Conservation (phyloP, 2,888 invertebrate genomes). For the Drepana falcataria region DNA sequence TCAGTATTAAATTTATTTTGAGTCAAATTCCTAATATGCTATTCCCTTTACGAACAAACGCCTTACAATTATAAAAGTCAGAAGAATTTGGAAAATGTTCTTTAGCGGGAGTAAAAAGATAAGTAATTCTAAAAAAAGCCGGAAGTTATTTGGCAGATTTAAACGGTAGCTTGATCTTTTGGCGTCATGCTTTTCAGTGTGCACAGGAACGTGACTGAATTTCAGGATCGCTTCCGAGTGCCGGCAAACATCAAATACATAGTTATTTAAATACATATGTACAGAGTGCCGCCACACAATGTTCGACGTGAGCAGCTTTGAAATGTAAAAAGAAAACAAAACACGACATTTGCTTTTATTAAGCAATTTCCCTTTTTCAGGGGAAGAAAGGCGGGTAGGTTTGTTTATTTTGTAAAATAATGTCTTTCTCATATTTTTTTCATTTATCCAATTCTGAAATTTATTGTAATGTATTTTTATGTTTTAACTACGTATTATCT, state of each 20-base stretch:
- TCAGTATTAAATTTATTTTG: constrained; percentile 1
- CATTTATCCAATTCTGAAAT: too few relatives aligned
- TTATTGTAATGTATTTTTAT: too few relatives aligned
- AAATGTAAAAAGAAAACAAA: too few relatives aligned
- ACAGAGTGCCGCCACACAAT: not conserved
- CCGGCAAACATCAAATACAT: not conserved
- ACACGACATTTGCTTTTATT: too few relatives aligned
- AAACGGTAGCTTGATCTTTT: not conserved
- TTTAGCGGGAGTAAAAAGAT: not conserved
- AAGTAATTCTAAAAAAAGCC: not conserved
- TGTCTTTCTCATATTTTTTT: too few relatives aligned
- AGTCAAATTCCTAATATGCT: not conserved
- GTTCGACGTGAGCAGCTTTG: too few relatives aligned
- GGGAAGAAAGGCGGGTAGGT: too few relatives aligned
- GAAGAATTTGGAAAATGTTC: not conserved
- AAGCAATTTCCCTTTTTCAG: too few relatives aligned
- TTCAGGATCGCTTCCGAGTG: not conserved
- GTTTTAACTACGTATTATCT: too few relatives aligned
- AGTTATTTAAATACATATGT: not conserved
- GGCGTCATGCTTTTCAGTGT: constrained; percentile 1
- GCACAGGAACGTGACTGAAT: not conserved
- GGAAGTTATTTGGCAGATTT: not conserved
- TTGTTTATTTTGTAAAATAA: too few relatives aligned
- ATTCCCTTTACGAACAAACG: not conserved
- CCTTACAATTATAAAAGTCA: not conserved